Conservation (phyloP, 2,797 vertebrate genomes). For the Tachyglossus aculeatus region DNA sequence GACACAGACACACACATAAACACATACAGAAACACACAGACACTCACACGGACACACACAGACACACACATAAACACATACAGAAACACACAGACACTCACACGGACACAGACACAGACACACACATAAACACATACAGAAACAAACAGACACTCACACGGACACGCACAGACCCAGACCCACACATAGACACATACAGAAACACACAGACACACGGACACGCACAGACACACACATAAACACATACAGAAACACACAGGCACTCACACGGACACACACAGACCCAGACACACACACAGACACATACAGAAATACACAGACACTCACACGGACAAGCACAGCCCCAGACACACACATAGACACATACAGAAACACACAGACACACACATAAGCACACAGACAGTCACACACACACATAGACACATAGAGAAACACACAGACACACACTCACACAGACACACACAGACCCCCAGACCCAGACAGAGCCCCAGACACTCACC, state of each 20-base stretch:
- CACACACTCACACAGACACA: neutral
- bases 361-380: neutral
- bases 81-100: too few species aligned
- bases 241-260: neutral
- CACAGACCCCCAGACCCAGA: too few species aligned
- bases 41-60: neutral
- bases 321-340: neutral
- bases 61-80: neutral
- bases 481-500: too few species aligned
- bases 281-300: rapidly evolving
- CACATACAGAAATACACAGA: neutral
- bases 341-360: too few species aligned
- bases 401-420: neutral
- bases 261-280: neutral
- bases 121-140: too few species aligned
- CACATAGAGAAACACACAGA: neutral
- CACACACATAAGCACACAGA: neutral
- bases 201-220: too few species aligned
- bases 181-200: neutral
- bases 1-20: neutral
- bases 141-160: too few species aligned
- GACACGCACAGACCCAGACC: too few species aligned
- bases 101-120: too few species aligned
- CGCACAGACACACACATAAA: rapidly evolving
- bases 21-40: too few species aligned